Evolutionary conservation across 1,140 invertebrate species (phyloP), one percentile per base, ranked within the genome.

Genomic region (Trypoxylus dichotomus): DNA sequence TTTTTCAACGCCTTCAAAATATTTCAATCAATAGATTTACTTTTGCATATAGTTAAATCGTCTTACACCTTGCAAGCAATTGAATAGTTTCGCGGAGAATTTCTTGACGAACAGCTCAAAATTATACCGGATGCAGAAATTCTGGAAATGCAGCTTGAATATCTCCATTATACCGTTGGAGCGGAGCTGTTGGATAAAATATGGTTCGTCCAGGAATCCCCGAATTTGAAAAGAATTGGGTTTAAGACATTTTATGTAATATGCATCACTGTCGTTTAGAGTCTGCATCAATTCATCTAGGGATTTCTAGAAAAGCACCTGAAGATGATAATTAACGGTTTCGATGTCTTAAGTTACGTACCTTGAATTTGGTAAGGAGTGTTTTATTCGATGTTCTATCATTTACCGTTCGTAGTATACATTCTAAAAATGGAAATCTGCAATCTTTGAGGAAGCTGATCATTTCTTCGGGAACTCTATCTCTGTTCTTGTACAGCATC

Each of bases 161-260:
- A 80, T 74, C n/a, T 81, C 81, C 15, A 78, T 75, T 8, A 81
- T 76, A 0, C 81, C 81, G 41, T 81, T 81, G 5, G 27, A 72
- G 2, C 27, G 37, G 11, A 81, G 21, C 71, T 81, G 78, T 19
- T 77, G 24, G 13, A 47, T 58, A 25, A 81, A 81, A 76, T 74
- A 80, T 1, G 75, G 32, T 25, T 79, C 78, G 43, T 81, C 79
- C 24, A 81, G 58, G 42, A 47, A 74, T 42, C 79, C 77, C 8
- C 3, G 76, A 21, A 24, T 75, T 47, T 81, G 68, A 11, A 71
- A 75, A 15, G 27, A 19, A 72, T 81, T 81, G 7, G 81, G 79
- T 74, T 80, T 81, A 15, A 81, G 63, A 72, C 81, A 81, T 78
- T 81, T 81, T 1, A 80, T 60, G 43, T 80, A 80, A 47, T 81